phyloP scores from a whole-genome alignment of 1,140 invertebrate genomes.

The Apis florea region DNA sequence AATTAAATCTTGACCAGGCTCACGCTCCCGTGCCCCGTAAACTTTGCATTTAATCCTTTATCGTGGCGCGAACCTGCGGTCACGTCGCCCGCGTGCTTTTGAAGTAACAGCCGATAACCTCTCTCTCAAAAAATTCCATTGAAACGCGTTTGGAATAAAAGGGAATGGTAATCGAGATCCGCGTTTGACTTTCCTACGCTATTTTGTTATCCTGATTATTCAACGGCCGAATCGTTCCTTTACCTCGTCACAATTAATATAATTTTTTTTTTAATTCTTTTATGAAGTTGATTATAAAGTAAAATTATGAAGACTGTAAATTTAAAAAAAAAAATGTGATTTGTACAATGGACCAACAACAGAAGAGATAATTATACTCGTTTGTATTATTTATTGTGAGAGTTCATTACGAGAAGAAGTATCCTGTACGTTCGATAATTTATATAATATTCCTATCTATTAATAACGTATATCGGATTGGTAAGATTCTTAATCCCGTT shows the following conservation, averaged over 20 bases:
- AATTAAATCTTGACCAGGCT: constrained; percentile 19
- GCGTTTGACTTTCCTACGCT: constrained; percentile 45
- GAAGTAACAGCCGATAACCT: background rate
- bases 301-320: background rate
- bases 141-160: background rate
- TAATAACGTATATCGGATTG: too few species aligned
- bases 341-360: background rate
- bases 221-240: constrained; percentile 26
- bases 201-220: constrained; percentile 42
- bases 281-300: background rate
- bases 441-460: too few species aligned
- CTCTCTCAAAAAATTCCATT: constrained; percentile 31
- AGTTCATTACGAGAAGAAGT: too few species aligned
- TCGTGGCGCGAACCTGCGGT: background rate
- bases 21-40: background rate
- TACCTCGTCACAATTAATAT: background rate
- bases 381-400: too few species aligned
- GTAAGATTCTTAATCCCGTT: too few species aligned
- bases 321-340: background rate
- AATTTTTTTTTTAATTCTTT: background rate
- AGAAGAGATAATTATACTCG: too few species aligned
- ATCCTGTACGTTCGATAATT: too few species aligned
- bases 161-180: background rate
- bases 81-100: background rate
- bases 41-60: constrained; percentile 11